Conservation (phyloP, 2,113 vertebrate genomes). For the Malurus melanocephalus region DNA sequence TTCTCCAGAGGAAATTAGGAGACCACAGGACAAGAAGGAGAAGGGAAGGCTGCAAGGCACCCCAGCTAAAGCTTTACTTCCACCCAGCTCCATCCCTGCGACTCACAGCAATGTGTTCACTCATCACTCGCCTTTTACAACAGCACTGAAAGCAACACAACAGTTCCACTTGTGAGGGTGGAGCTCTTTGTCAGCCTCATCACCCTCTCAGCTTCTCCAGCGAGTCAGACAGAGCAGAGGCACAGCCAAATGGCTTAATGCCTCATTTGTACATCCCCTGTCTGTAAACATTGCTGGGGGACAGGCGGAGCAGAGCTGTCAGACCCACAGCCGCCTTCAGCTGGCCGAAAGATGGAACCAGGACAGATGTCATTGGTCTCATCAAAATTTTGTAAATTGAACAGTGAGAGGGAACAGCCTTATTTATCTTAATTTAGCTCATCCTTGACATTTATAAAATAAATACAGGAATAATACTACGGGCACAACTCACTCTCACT, state of each 20-base stretch:
- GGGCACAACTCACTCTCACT: not conserved
- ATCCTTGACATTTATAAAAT: conserved; percentile 34
- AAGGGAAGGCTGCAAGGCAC: not conserved
- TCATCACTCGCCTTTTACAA: not conserved
- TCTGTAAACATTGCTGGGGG: not conserved
- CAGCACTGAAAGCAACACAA: not conserved
- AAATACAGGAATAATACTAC: not conserved
- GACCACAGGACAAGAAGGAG: not conserved
- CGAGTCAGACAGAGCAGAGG: not conserved
- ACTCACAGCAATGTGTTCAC: not conserved
- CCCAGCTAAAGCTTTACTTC: not conserved
- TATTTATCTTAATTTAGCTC: conserved; percentile 30
- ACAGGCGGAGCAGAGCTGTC: not conserved
- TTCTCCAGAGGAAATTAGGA: not conserved
- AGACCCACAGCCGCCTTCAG: accelerated
- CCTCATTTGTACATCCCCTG: too few relatives aligned
- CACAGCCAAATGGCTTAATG: not conserved
- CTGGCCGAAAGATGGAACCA: not conserved
- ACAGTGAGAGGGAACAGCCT: not conserved
- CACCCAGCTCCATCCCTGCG: accelerated
- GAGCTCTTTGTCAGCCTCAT: not conserved
- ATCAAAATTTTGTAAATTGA: conserved; percentile 31
- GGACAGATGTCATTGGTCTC: conserved; percentile 1
- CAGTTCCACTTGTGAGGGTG: not conserved
- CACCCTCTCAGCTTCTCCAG: not conserved